Conservation (phyloP, 2,888 invertebrate species). For the Cephus runcator region DNA sequence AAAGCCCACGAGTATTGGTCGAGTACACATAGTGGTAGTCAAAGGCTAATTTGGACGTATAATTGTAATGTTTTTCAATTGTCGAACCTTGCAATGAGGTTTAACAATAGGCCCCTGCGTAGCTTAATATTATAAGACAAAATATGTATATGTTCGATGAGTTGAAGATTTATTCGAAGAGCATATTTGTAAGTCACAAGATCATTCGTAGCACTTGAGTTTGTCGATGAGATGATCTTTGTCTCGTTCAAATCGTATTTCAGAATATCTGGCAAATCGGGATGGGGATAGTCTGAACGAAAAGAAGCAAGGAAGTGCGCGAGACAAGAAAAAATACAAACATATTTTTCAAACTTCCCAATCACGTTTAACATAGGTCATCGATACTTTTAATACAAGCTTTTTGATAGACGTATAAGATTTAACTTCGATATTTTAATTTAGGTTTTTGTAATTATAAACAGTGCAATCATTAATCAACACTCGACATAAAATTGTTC, state of each 20-base stretch:
- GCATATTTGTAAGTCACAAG: neutral
- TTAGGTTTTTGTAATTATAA: conserved; percentile 56
- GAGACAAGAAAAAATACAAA: neutral
- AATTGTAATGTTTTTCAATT: neutral
- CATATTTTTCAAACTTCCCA: conserved; percentile 46
- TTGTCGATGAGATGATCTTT: neutral
- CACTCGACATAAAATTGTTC: conserved; percentile 45
- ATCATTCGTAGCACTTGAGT: neutral
- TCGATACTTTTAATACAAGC: conserved; percentile 55
- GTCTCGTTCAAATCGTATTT: neutral
- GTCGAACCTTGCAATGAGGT: neutral
- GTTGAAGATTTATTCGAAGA: neutral
- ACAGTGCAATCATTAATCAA: conserved; percentile 60
- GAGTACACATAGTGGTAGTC: neutral
- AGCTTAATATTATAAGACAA: neutral
- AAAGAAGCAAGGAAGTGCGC: conserved; percentile 24
- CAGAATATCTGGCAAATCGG: neutral
- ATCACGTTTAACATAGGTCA: conserved; percentile 42
- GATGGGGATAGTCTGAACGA: conserved; percentile 30
- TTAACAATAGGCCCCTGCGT: neutral
- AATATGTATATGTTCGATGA: neutral
- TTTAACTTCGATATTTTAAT: conserved; percentile 47
- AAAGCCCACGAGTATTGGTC: neutral
- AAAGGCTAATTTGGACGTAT: neutral
- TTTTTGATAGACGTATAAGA: conserved; percentile 34